Evolutionary conservation across 64 coral and sea anemone genomes (phyloP), one percentile per base, ranked within the genome.

Genomic region (Pocillopora verrucosa): DNA sequence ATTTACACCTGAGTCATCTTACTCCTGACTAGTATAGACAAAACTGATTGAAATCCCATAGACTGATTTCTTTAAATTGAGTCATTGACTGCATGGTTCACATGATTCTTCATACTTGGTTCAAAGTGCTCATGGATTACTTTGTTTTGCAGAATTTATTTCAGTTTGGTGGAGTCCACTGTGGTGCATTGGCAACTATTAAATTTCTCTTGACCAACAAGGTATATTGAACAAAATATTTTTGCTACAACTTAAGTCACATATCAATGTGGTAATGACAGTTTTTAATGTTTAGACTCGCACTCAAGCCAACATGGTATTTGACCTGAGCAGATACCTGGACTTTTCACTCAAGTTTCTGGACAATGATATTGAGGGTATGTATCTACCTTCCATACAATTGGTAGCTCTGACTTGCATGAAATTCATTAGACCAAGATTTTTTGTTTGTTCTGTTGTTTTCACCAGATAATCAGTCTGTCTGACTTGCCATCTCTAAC

Each of bases 91-190:
- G 41, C 41, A 51, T 51, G 41, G 41, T 51, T 51, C 41, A 51
- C 7, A 7, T 51, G 41, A 7, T 3, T 51, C 41, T 51, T 51
- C 41, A 51, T 51, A 51, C 41, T 51, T 51, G 0, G 3, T 51
- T 51, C 3, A 4, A 4, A 51, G 41, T 51, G 41, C 41, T 51
- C 41, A 51, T 51, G 41, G 25, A 30, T 63, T 70, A 2, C 72
- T 90, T 73, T 2, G 41, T 61, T 36, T 81, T 62, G 36, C 65
- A 94, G 93, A 94, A 82, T 58, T 86, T 79, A 2, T 99, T 92
- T 78, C 88, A 75, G 62, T 95, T 98, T 80, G 83, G 90, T 77
- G 97, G 97, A 67, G 97, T 99, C 11, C 89, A 99, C 26, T 99
- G 97, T 83, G 97, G 91, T 45, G 93, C 97, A 1, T 79, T 93